phyloP scores from a whole-genome alignment of 2,797 vertebrate genomes.

The Scolopax bukidnonensis region DNA sequence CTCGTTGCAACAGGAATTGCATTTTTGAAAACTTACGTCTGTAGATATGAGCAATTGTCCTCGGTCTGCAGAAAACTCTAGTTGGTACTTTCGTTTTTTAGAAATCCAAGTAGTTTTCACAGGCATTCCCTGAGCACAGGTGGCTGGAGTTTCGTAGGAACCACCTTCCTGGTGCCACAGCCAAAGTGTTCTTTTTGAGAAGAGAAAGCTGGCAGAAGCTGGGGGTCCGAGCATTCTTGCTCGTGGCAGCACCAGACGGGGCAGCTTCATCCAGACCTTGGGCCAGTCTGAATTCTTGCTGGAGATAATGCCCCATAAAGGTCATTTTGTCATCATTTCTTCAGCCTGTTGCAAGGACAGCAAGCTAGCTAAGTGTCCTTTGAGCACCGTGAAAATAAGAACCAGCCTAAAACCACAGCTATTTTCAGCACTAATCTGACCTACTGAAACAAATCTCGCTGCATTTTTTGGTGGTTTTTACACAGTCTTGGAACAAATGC shows the following conservation, averaged over 20 bases:
- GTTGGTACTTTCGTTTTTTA: background rate
- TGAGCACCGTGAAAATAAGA: background rate
- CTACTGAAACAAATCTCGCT: fast-evolving
- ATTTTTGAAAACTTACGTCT: background rate
- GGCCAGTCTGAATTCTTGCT: too few relatives aligned
- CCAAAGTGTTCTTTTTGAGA: background rate
- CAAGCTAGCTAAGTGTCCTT: background rate
- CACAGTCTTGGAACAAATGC: fast-evolving
- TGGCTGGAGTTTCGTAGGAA: fast-evolving
- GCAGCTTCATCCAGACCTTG: background rate
- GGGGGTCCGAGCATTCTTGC: fast-evolving
- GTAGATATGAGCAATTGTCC: background rate
- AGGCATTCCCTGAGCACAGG: fast-evolving
- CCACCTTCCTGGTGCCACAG: background rate
- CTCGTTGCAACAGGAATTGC: background rate
- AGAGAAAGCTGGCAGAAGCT: background rate
- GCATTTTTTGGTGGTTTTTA: background rate
- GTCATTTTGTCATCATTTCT: background rate
- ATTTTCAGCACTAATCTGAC: background rate
- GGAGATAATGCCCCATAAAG: background rate
- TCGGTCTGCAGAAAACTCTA: background rate
- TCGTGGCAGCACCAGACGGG: fast-evolving
- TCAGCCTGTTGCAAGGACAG: background rate
- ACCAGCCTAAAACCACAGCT: background rate
- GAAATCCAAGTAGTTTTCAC: background rate